A percentile compares a stretch with the other conserved stretches of the same genome.
Evolutionary conservation across 2,797 vertebrate genomes (phyloP).

Genomic region (Poeciliopsis infans): DNA sequence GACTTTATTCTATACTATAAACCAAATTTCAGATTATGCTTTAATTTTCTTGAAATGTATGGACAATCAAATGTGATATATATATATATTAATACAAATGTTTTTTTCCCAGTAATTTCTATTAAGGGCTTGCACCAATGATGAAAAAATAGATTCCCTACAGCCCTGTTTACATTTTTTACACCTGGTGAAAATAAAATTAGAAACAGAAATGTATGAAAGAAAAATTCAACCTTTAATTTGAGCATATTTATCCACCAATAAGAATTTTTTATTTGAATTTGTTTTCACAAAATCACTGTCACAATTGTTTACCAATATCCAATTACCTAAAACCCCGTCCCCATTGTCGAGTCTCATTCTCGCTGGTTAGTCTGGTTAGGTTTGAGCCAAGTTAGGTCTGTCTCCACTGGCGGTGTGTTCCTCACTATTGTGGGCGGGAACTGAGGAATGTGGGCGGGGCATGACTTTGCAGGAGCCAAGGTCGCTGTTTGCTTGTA

Average conservation of each 20-base stretch:
- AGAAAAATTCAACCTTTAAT: background rate
- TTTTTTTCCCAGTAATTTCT: background rate
- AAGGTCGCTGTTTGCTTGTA: too few species aligned
- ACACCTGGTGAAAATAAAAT: background rate
- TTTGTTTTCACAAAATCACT: background rate
- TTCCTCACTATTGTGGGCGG: background rate
- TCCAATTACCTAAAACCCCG: background rate
- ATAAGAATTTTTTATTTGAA: background rate
- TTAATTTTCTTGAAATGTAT: background rate
- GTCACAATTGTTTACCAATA: background rate
- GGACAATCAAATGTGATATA: background rate
- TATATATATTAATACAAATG: background rate
- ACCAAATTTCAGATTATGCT: background rate
- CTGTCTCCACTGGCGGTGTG: background rate
- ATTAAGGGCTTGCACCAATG: background rate
- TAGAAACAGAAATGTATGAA: too few species aligned
- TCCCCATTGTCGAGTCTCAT: background rate
- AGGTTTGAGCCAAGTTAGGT: background rate
- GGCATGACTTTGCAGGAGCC: background rate
- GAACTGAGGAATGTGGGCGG: background rate
- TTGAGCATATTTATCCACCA: too few species aligned
- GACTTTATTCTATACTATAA: background rate
- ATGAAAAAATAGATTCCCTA: background rate
- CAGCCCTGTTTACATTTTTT: background rate
- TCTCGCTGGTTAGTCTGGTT: background rate